Evolutionary conservation across 2,888 invertebrate genomes (phyloP).

Genomic region (Anarsia innoxiella): DNA sequence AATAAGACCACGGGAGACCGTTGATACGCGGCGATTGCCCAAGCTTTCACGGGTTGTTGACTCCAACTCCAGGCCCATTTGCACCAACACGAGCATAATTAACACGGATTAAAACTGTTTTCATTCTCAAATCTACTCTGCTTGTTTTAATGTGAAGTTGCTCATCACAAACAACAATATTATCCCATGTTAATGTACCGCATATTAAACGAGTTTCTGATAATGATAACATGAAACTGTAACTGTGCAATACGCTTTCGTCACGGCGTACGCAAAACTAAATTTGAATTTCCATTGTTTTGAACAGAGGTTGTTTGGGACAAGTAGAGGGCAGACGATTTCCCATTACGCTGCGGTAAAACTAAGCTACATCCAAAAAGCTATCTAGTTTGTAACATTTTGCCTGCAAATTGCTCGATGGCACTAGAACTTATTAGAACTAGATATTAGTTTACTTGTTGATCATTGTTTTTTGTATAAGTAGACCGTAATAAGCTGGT

Average conservation of each 20-base stretch:
- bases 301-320: conserved; percentile 3
- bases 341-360: conserved; percentile 1
- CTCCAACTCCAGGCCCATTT: conserved; percentile 33
- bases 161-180: background rate
- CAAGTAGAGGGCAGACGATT: conserved; percentile 3
- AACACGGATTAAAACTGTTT: background rate
- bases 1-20: conserved; percentile 70
- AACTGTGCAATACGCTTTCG: background rate
- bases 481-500: no score
- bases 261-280: background rate
- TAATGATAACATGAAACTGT: no score
- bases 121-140: background rate
- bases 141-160: background rate
- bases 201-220: no score
- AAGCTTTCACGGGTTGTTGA: conserved; percentile 68
- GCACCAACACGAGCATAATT: conserved; percentile 8
- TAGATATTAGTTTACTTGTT: no score
- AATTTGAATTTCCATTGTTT: conserved; percentile 7
- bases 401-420: no score
- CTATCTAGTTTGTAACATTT: no score
- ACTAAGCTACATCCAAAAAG: no score
- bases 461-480: no score
- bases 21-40: conserved; percentile 61
- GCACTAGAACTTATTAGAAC: no score
- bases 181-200: background rate